phyloP scores from a whole-genome alignment of 2,797 vertebrate species.

The Lates japonicus region DNA sequence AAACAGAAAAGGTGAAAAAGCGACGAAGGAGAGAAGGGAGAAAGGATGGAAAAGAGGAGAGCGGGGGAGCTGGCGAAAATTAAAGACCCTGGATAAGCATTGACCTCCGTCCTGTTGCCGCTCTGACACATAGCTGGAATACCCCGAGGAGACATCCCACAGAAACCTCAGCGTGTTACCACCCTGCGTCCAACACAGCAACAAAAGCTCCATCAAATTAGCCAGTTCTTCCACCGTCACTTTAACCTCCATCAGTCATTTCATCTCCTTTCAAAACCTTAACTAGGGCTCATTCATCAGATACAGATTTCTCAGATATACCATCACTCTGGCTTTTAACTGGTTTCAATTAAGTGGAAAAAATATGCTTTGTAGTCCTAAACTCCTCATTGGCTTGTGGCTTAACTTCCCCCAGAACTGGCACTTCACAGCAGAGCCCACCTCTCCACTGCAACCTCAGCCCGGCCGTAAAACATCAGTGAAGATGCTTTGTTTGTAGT shows the following conservation, averaged over 20 bases:
- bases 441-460: conserved; percentile 4
- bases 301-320: conserved; percentile 14
- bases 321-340: conserved; percentile 39
- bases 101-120: conserved; percentile 76
- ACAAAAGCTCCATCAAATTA: neutral
- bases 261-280: conserved; percentile 18
- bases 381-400: conserved; percentile 51
- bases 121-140: conserved; percentile 83
- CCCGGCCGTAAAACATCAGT: conserved; percentile 55
- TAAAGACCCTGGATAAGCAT: conserved; percentile 70
- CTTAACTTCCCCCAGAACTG: conserved; percentile 55
- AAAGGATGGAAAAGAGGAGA: neutral
- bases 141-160: conserved; percentile 32
- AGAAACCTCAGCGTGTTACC: conserved; percentile 37
- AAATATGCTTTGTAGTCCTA: conserved; percentile 70
- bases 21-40: neutral
- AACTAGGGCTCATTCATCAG: conserved; percentile 28
- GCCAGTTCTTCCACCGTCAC: neutral
- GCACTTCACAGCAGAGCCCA: conserved; percentile 29
- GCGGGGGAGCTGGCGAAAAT: conserved; percentile 43
- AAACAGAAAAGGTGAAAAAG: neutral
- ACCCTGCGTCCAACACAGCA: conserved; percentile 1
- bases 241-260: neutral
- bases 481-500: conserved; percentile 51
- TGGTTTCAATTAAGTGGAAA: conserved; percentile 53